Percentiles rank a stretch among this genome's conserved stretches.
These are phyloP conservation scores for Pseudachorutes palmiensis DNA, from an alignment of 1,140 invertebrate genomes.

Conservation along the genomic window DNA sequence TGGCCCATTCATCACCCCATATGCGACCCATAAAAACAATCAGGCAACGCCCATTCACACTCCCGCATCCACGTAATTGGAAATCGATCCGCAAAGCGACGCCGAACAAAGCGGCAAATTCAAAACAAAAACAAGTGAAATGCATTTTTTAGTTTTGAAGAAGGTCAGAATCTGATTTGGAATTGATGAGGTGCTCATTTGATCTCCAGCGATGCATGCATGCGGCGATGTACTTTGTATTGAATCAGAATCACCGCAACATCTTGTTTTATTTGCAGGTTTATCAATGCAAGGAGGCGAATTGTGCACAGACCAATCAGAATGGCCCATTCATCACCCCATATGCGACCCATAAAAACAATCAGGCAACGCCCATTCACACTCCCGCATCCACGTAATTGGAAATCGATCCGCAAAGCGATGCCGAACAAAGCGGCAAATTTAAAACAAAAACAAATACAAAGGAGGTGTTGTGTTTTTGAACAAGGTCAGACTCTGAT, in stretches of 20 bases:
- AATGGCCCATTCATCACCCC: background rate
- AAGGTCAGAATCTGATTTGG: no score
- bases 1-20: background rate
- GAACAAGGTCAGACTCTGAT: no score
- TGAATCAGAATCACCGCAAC: background rate
- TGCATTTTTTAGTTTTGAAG: no score
- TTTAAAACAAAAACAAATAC: no score
- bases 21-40: background rate
- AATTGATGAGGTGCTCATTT: no score
- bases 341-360: background rate
- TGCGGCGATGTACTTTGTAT: background rate
- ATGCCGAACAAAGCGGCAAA: no score
- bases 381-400: background rate
- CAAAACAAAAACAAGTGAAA: no score
- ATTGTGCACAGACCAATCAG: background rate
- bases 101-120: no score
- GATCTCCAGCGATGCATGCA: background rate
- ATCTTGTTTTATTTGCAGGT: slow-evolving; percentile 55
- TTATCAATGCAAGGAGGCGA: slow-evolving; percentile 90
- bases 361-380: background rate
- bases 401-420: background rate
- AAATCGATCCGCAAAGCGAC: background rate
- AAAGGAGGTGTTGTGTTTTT: no score
- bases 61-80: background rate
- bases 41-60: background rate